Base-by-base conservation (phyloP, 1,140 invertebrate species). In the Achatina immaculata region DNA sequence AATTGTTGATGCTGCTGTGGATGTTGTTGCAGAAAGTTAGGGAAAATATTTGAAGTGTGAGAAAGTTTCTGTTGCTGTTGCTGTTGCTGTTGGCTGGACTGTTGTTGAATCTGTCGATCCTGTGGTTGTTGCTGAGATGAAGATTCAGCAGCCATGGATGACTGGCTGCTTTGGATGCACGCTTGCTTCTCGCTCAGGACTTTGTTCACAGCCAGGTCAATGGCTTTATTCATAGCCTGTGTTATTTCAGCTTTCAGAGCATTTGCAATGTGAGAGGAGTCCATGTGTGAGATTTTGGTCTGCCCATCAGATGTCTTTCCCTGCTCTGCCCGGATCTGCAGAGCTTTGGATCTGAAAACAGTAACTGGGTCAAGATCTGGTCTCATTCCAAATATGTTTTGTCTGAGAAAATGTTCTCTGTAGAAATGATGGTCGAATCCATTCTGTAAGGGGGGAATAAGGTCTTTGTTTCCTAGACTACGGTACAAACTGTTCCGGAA, bases 211-310 rank as follows among this genome's bases (percentile, higher is more conserved):
- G 97, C 95, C 14, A 94, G 95, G 90, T 98, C 97, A 81, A 98
- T 96, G 28, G 97, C 92, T 55, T 83, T 82, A 71, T 84, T 86
- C 34, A 90, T 83, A 36, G 86, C 96, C 75, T 95, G 94, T 24
- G 95, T 95, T 80, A 98, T 95, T 93, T 98, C 96, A 55, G 94
- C 94, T 92, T 98, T 98, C 0, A 98, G 93, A 65, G 95, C 68
- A 51, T 72, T 72, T 14, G 68, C 68, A 3, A 80, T 80, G 38
- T 80, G 71, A 38, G 68, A 36, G 1, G 72, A 2, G 11, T 80
- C 78, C 24, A 11, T 45, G 7, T 42, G 43, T 1, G 66, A 36
- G 7, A 66, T 9, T 43, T 58, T 72, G 0, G 42, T 42, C 16
- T 80, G 65, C 11, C 1, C 78, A 16, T 72, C 78, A 1, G 28